A percentile compares a stretch with the other conserved stretches of the same genome.
Conservation (phyloP, 2,797 vertebrate species). For the Epinephelus malabaricus region DNA sequence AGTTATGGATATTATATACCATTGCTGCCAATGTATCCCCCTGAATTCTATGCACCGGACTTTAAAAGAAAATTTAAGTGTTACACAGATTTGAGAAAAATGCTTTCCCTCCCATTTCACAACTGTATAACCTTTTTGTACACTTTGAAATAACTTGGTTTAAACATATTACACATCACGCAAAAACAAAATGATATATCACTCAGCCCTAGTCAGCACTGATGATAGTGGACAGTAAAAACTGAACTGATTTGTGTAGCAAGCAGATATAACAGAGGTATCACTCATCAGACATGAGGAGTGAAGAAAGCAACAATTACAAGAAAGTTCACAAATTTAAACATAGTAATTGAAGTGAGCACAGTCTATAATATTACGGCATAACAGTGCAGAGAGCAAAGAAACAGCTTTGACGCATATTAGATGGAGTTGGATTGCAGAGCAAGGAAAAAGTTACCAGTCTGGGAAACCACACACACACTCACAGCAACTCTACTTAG, state of each 20-base stretch:
- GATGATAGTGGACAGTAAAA: background rate
- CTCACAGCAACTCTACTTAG: constrained; percentile 23
- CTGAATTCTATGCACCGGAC: no score
- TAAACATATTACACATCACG: background rate
- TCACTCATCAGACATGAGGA: constrained; percentile 16
- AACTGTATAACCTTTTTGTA: background rate
- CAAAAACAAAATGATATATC: background rate
- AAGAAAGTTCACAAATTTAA: background rate
- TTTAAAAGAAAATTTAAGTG: background rate
- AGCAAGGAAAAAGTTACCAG: constrained; percentile 40
- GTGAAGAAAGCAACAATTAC: background rate
- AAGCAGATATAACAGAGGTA: constrained; percentile 5
- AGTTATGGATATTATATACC: no score
- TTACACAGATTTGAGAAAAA: background rate
- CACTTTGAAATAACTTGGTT: background rate
- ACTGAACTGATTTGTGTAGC: constrained; percentile 15
- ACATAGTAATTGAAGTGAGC: background rate
- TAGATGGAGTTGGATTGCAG: constrained; percentile 5
- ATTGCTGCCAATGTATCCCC: no score
- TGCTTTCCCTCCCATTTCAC: background rate
- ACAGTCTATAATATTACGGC: background rate
- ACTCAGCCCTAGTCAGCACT: background rate
- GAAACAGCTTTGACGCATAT: constrained; percentile 28
- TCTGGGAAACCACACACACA: constrained; percentile 61
- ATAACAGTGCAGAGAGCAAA: constrained; percentile 2